These are phyloP conservation scores for Priocnemis perturbator DNA, from an alignment of 2,888 invertebrate species.

Conservation along the genomic window DNA sequence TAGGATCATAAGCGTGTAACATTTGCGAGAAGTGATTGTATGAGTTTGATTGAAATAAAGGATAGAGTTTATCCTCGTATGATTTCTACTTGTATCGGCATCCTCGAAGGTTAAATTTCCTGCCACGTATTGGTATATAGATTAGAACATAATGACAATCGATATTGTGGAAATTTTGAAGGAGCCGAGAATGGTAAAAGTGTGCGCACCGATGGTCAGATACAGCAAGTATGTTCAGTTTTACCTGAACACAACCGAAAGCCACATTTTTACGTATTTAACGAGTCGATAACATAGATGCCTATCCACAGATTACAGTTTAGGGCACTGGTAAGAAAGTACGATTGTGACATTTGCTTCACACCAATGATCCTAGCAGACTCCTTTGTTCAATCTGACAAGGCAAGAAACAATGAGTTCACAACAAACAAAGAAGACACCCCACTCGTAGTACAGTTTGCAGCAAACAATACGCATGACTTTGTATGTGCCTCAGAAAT, in stretches of 20 bases:
- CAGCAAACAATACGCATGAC: slow-evolving; percentile 88
- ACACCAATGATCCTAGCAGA: slow-evolving; percentile 98
- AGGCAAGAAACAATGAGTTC: slow-evolving; percentile 91
- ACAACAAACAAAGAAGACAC: slow-evolving; percentile 84
- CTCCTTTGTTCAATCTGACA: slow-evolving; percentile 91
- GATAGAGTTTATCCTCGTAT: no score
- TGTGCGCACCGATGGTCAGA: slow-evolving; percentile 97
- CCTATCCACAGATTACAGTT: slow-evolving; percentile 82
- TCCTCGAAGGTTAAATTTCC: no score
- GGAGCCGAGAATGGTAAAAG: slow-evolving; percentile 79
- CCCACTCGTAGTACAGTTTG: slow-evolving; percentile 96
- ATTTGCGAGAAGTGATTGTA: no score
- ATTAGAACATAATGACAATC: slow-evolving; percentile 55
- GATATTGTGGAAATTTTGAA: slow-evolving; percentile 82
- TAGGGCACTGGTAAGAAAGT: slow-evolving; percentile 84
- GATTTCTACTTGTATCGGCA: no score
- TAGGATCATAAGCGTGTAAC: no score
- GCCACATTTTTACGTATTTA: neutral
- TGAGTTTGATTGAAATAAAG: no score
- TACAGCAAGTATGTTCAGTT: slow-evolving; percentile 84
- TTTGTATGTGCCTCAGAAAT: slow-evolving; percentile 91
- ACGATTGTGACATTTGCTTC: slow-evolving; percentile 92
- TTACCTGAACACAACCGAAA: neutral
- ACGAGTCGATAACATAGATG: slow-evolving; percentile 10
- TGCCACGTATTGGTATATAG: no score